Evolutionary conservation across 2,888 invertebrate species (phyloP), one percentile per base, ranked within the genome.

Genomic region (Tetranychus truncatus): DNA sequence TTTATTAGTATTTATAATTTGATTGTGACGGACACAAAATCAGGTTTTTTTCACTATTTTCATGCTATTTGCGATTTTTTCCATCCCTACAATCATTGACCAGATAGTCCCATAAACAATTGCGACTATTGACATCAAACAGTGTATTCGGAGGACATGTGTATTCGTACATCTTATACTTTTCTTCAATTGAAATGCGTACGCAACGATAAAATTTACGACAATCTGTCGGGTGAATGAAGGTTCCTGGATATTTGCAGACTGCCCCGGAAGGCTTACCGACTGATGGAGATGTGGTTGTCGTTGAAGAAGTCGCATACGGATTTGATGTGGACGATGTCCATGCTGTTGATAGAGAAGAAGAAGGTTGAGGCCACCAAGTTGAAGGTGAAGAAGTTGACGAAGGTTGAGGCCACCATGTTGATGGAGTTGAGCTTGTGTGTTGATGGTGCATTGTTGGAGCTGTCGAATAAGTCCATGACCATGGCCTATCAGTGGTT

Each of bases 101-200:
- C 69, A 69, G 20, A 69, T 69, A 69, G n/a, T 69, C 69, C 69
- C 69, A 69, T 20, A 69, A 21, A 69, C 69, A 69, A 24, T 69
- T 69, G 18, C 21, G 20, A 8, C 69, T 69, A 21, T 69, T 24
- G 11, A 20, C 34, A 69, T 69, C 69, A 21, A 69, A 69, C 34
- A 69, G 4, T 11, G 69, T 69, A 21, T 69, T 69, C 6, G 69
- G 69, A 20, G 69, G 69, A 20, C 69, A 69, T 20, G n/a, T 21
- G 34, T 69, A 69, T 69, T 69, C 69, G 20, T 69, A 69, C 21
- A 69, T 69, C 20, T 69, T n/a, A 69, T 69, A 69, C 69, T 69
- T 69, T 24, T 69, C 69, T 8, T 69, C 69, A 21, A 69, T 69
- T 21, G 69, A 69, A 21, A 69, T 69, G 11, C 69, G 20, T 20